Evolutionary conservation across 2,888 invertebrate genomes (phyloP), one percentile per base, ranked within the genome.

Genomic region (Tetragnatha montana): DNA sequence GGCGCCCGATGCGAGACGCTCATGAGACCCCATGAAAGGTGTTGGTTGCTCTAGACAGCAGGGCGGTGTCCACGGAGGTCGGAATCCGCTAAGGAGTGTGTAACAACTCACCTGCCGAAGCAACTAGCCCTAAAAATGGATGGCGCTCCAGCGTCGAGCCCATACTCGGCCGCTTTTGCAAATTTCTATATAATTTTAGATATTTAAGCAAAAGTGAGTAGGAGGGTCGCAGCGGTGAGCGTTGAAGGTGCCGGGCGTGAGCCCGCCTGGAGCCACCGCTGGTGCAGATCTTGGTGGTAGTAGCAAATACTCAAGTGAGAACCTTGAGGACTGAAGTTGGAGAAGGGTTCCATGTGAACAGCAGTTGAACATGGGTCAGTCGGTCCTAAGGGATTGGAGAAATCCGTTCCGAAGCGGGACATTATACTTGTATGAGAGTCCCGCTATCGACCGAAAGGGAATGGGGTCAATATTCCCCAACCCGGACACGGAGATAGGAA

Each of bases 301-400:
- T 47, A 76, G 76, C 76, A 76, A 76, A 49, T 76, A 76, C 76
- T 76, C 95, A 94, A 95, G 95, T 94, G 95, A 95, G 95, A 95
- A 92, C 93, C 93, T 93, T 93, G 93, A 93, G 93, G 93, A 93
- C 94, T 92, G 93, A 94, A 93, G 94, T 93, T 79, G 88, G 93
- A 93, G 93, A 94, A 93, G 93, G 94, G 94, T 95, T 95, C 94
- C 95, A 94, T 94, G 95, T 95, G 94, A 95, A 94, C 94, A 93
- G 93, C 93, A 93, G 92, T 94, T 94, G 93, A 91, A 93, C 93
- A 93, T 93, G 93, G 92, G 92, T 93, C 92, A 93, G 93, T 93
- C 93, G 93, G 91, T 92, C 93, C 93, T 93, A 93, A 93, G 92
- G 87, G 88, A 92, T 92, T 90, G 92, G 93, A 91, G 91, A 93